These are phyloP conservation scores for Apamea crenata DNA, from an alignment of 2,888 invertebrate genomes.

Conservation along the genomic window DNA sequence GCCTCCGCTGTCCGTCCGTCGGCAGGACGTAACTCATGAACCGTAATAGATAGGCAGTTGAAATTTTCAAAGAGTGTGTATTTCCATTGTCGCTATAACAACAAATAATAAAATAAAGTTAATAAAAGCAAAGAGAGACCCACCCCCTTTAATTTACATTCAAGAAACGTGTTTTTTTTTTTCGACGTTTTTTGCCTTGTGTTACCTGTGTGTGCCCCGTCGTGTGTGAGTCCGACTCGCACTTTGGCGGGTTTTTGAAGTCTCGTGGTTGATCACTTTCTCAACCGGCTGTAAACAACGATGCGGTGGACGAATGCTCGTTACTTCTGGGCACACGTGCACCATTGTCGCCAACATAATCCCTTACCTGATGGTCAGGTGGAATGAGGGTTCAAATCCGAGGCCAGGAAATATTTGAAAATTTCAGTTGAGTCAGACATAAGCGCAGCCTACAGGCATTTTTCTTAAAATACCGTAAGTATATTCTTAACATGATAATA, in stretches of 20 bases:
- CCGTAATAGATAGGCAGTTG: too few species aligned
- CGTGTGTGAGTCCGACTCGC: neutral
- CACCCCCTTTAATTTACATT: neutral
- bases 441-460: slow-evolving; percentile 1
- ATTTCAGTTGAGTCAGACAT: neutral
- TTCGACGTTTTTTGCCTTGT: neutral
- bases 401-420: neutral
- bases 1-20: neutral
- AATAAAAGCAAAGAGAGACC: too few species aligned
- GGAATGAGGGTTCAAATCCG: neutral
- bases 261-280: neutral
- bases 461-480: slow-evolving; percentile 34
- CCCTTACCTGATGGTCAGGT: neutral
- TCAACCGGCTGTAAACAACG: neutral
- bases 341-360: neutral
- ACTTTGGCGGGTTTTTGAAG: neutral
- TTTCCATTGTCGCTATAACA: too few species aligned
- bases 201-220: neutral
- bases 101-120: too few species aligned
- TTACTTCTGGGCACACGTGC: neutral
- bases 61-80: too few species aligned
- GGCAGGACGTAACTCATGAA: neutral
- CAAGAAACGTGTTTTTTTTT: neutral
- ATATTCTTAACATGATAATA: slow-evolving; percentile 49
- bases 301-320: neutral